Base-by-base conservation (phyloP, 2,797 vertebrate species). In the Pipistrellus pygmaeus region DNA sequence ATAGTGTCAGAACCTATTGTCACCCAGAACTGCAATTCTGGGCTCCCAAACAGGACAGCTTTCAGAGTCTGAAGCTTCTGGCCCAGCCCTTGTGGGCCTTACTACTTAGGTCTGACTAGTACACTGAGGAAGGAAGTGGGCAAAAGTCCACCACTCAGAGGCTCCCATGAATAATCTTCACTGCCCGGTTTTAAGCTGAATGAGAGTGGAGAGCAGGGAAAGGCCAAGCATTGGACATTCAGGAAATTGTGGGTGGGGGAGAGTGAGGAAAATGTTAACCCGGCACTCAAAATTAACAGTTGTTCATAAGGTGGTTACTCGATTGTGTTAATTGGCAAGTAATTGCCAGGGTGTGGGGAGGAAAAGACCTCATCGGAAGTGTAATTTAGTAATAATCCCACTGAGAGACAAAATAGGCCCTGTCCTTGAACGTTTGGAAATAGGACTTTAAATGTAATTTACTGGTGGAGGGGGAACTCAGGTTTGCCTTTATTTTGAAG, bases 241-340 rank as follows among this genome's bases (percentile, higher is more conserved):
- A 85, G 73, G 48, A 96, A 81, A 75, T 76, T 3, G 0, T 46
- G 66, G 93, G 72, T 88, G 66, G 66, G 76, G 32, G 72, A 60
- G 11, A 83, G 55, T 21, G 25, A 78, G 66, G 76, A 21, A 88
- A 85, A 78, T 91, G 69, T 78, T 75, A 75, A 78, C 41, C 35
- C 80, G 55, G 80, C 89, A 92, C 38, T 88, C 85, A 89, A 48
- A 97, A 75, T 93, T 81, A 77, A 91, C 85, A 96, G 91, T 38
- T 77, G n/a, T 68, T 95, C 69, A 11, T 46, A 44, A 78, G 46
- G 80, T 60, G 32, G 76, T 72, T 86, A 12, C 86, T 91, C 5
- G 35, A 55, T 66, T 91, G 68, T 94, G 85, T 93, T 96, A 94
- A 96, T 77, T 94, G 91, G 80, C 90, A 96, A 64, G 48, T 89